phyloP scores from a whole-genome alignment of 2,888 invertebrate species.

The Toxonevra muliebris region DNA sequence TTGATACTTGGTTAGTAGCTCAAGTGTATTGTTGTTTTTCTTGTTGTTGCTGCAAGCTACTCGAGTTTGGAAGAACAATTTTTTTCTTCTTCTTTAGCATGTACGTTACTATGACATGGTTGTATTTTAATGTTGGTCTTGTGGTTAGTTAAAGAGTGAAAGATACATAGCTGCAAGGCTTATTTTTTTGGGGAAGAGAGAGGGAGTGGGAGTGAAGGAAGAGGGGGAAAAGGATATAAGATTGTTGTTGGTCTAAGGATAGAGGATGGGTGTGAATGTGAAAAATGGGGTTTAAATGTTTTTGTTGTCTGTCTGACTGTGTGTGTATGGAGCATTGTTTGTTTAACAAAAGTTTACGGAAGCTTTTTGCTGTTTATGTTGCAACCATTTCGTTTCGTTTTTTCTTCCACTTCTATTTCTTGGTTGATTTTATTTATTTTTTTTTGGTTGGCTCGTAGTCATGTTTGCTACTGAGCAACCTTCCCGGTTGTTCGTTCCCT shows the following conservation, averaged over 20 bases:
- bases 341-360: slow-evolving; percentile 57
- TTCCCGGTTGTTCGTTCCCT: not conserved
- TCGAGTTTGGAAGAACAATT: too few species aligned
- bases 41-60: too few species aligned
- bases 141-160: not conserved
- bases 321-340: slow-evolving; percentile 46
- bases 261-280: not conserved
- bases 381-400: not conserved
- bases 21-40: too few species aligned
- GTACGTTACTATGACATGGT: too few species aligned
- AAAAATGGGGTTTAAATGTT: slow-evolving; percentile 47
- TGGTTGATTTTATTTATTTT: not conserved
- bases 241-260: not conserved
- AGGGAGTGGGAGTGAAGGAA: not conserved
- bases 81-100: too few species aligned
- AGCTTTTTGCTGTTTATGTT: slow-evolving; percentile 35
- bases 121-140: slow-evolving; percentile 20
- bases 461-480: not conserved
- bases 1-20: too few species aligned
- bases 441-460: not conserved
- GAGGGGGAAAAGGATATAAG: too few species aligned
- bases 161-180: too few species aligned
- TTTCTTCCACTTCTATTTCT: slow-evolving; percentile 13
- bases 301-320: slow-evolving; percentile 38
- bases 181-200: not conserved